Evolutionary conservation across 2,888 invertebrate species (phyloP), one percentile per base, ranked within the genome.

Genomic region (Selenia dentaria): DNA sequence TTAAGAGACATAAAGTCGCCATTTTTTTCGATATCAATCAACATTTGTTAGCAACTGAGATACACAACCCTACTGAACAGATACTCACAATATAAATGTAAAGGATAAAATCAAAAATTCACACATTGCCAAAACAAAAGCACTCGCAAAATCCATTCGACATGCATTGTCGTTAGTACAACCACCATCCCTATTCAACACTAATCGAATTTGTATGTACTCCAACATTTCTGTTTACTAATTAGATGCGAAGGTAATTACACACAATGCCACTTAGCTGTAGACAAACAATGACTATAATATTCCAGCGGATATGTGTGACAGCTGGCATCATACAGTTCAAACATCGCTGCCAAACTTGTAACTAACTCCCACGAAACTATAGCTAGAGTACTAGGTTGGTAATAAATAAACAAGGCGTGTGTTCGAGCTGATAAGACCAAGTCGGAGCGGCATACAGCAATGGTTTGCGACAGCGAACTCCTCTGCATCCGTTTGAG

Each of bases 401-500:
- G 70, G 72, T 74, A 79, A 82, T 87, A 85, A 89, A 88, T 87
- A 90, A 80, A 85, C 88, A 83, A 73, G 75, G 83, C 71, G 84
- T 87, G 83, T 83, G 84, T 71, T 74, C 68, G 70, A 67, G 67
- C 78, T 77, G 90, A 91, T 91, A 90, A 90, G 83, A 77, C 75
- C 61, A 56, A 70, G 68, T 67, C 60, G 63, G 58, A 65, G 61
- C 63, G 59, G 68, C 68, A 62, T 32, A 31, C 66, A 48, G n/a
- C n/a, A n/a, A 57, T 53, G 55, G 59, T 51, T 51, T 57, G 59
- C 54, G 57, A 57, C 59, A 59, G 51, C 46, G 39, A 46, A 20
- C 53, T 61, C 36, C 53, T 51, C 43, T 18, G 29, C 22, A 50
- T 24, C 60, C 61, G 57, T 67, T 70, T 71, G 63, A 62, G 59